Conservation (phyloP, 1,140 invertebrate genomes). For the Drosophila serrata region DNA sequence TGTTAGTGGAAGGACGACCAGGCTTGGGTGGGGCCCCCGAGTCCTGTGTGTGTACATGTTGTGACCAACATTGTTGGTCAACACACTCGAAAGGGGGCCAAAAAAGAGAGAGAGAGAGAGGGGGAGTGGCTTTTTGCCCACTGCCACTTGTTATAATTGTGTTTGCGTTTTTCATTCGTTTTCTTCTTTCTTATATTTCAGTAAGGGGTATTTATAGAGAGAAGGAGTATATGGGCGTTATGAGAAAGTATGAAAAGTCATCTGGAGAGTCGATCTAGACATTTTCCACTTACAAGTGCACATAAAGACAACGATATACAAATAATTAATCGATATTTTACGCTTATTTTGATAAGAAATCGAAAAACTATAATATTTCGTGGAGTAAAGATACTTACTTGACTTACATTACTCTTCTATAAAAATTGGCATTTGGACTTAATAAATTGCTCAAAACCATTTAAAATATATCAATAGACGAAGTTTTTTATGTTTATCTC, state of each 20-base stretch:
- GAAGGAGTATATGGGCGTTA: neutral
- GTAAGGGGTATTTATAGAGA: neutral
- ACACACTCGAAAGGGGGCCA: constrained; percentile 51
- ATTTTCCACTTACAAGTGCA: no score
- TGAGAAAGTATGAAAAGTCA: neutral
- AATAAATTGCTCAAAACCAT: no score
- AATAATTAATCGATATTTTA: no score
- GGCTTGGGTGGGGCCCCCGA: constrained; percentile 16
- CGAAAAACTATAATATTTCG: no score
- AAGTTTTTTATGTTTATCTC: no score
- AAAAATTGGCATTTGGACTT: no score
- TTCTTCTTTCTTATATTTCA: constrained; percentile 26
- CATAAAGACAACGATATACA: no score
- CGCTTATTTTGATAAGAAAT: no score
- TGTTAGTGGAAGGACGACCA: constrained; percentile 45
- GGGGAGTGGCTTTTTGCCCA: constrained; percentile 10
- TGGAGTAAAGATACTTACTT: no score
- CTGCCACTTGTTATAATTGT: constrained; percentile 79
- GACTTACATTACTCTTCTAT: no score
- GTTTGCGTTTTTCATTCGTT: constrained; percentile 79
- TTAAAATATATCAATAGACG: no score
- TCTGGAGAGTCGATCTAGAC: neutral
- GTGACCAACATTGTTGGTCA: constrained; percentile 81
- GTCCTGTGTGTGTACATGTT: constrained; percentile 54
- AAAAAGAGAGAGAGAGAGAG: neutral